Evolutionary conservation across 2,888 invertebrate genomes (phyloP).

Genomic region (Rhagium mordax): DNA sequence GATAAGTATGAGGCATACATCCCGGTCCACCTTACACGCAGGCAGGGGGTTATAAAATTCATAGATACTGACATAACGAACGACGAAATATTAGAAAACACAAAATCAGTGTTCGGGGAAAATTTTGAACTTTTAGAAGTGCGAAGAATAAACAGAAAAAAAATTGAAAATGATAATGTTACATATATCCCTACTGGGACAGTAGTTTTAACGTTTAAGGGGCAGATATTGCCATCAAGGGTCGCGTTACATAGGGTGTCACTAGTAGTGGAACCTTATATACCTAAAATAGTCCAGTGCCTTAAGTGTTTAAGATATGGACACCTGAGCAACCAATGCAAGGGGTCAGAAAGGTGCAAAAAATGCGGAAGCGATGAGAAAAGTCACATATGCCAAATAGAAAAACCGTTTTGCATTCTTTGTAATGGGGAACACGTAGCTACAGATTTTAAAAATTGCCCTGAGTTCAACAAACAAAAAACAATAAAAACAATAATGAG

Average conservation of each 20-base stretch:
- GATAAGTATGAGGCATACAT: not conserved
- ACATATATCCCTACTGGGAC: not conserved
- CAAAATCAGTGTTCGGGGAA: not conserved
- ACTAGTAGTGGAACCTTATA: not conserved
- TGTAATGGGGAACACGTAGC: too few relatives aligned
- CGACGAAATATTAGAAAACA: not conserved
- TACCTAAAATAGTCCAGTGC: not conserved
- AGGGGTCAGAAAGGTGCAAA: not conserved
- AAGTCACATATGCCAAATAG: not conserved
- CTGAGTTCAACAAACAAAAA: too few relatives aligned
- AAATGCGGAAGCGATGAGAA: not conserved
- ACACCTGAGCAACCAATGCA: not conserved
- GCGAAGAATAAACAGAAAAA: not conserved
- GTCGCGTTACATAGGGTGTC: not conserved
- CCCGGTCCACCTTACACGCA: not conserved
- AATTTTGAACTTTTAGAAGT: not conserved
- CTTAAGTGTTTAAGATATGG: conserved; percentile 4
- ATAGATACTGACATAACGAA: not conserved
- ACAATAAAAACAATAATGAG: too few relatives aligned
- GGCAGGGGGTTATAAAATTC: not conserved
- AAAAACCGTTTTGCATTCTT: not conserved
- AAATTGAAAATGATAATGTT: not conserved
- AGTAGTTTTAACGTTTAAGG: not conserved
- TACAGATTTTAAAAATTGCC: too few relatives aligned
- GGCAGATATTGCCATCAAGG: not conserved